phyloP scores from a whole-genome alignment of 1,140 invertebrate genomes.

The Metopolophium dirhodum region DNA sequence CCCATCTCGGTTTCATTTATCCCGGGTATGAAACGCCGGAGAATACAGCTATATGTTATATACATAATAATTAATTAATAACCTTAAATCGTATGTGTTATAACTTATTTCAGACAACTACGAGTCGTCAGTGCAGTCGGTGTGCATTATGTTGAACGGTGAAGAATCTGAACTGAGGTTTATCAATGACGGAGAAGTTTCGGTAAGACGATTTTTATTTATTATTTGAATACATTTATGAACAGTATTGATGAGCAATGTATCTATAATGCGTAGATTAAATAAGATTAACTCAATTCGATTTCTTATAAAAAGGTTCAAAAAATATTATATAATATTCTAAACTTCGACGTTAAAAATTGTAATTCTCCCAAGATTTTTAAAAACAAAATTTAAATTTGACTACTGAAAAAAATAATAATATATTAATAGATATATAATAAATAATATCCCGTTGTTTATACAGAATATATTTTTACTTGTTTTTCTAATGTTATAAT shows the following conservation, averaged over 20 bases:
- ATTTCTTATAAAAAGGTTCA: background rate
- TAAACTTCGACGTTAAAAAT: background rate
- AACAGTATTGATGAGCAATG: background rate
- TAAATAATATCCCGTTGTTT: no score
- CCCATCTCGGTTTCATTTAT: no score
- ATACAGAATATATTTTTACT: no score
- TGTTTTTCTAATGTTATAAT: no score
- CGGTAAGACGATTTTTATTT: background rate
- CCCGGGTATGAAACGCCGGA: no score
- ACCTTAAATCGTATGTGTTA: background rate
- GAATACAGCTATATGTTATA: no score
- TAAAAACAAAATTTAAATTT: background rate
- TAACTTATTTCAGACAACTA: background rate
- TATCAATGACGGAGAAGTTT: constrained; percentile 63
- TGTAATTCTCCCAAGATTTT: background rate
- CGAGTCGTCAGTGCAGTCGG: constrained; percentile 77
- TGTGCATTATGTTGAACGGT: constrained; percentile 87
- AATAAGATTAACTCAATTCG: background rate
- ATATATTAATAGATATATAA: no score
- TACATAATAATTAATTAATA: background rate
- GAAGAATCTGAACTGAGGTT: constrained; percentile 89
- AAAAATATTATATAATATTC: no score
- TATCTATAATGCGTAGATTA: background rate
- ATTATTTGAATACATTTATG: background rate
- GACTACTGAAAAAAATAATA: no score